These are phyloP conservation scores for Merluccius polli DNA, from an alignment of 2,797 vertebrate genomes.

Conservation along the genomic window DNA sequence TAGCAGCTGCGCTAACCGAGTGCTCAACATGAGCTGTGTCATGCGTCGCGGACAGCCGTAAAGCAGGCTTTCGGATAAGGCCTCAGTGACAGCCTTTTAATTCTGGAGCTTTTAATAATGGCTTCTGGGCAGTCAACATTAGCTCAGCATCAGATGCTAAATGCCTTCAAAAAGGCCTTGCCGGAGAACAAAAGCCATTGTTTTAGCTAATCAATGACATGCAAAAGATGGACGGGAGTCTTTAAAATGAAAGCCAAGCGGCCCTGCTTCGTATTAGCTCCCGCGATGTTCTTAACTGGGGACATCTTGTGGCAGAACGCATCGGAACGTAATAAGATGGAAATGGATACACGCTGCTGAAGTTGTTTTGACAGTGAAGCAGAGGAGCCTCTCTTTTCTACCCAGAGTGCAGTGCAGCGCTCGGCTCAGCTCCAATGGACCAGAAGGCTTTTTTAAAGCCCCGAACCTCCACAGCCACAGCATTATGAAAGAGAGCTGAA, in stretches of 20 bases:
- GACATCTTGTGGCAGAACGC: slow-evolving; percentile 30
- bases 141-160: neutral
- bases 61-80: neutral
- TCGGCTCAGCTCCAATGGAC: slow-evolving; percentile 41
- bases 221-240: slow-evolving; percentile 9
- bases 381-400: slow-evolving; percentile 35
- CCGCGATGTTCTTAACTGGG: slow-evolving; percentile 22
- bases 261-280: slow-evolving; percentile 11
- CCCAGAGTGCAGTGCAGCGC: slow-evolving; percentile 26
- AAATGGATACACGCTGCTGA: slow-evolving; percentile 24
- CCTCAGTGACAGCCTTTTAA: slow-evolving; percentile 7
- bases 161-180: neutral
- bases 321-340: slow-evolving; percentile 28
- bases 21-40: slow-evolving; percentile 11
- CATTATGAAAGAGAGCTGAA: slow-evolving; percentile 37
- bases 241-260: slow-evolving; percentile 24
- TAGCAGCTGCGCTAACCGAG: slow-evolving; percentile 3
- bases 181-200: slow-evolving; percentile 5
- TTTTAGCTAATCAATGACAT: neutral
- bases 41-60: neutral
- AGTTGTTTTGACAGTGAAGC: slow-evolving; percentile 22
- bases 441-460: slow-evolving; percentile 32
- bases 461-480: slow-evolving; percentile 36
- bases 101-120: slow-evolving; percentile 10
- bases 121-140: neutral